Base-by-base conservation (phyloP, 2,113 vertebrate species). In the Malurus alboscapulatus region DNA sequence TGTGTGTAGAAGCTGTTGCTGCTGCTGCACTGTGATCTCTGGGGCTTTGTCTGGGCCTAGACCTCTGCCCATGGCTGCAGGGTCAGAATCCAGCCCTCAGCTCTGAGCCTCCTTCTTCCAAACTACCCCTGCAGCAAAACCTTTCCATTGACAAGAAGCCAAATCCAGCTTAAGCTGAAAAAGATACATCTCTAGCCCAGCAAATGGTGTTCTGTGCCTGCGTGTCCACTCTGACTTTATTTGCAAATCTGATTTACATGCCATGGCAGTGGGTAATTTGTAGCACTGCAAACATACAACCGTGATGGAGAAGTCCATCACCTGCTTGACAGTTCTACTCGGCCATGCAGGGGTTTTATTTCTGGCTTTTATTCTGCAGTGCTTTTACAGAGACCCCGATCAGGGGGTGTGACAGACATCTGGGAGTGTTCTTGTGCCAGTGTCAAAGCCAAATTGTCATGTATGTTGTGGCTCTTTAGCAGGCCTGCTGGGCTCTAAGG, bases 161-260 rank as follows among this genome's bases (percentile, higher is more conserved):
- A 93, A 94, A 93, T 86, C 76, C 88, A 76, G 51, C 58, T 80
- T 80, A 72, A 73, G 85, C 58, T 81, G 79, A 62, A 69, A 88
- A 88, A 55, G 79, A 68, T 66, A 9, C 29, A 61, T 54, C 75
- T 67, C 63, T 27, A 20, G 30, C 42, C 4, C 26, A 73, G 78
- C 74, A 75, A 87, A 73, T 21, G 53, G 44, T 32, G 13, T 16
- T 55, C 59, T 44, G 53, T 78, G 61, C 51, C 38, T 36, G 5
- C 36, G n/a, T 47, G 40, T 19, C 59, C 47, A 2, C 36, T 69
- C 47, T 20, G 71, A 44, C 14, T 69, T 75, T 24, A 69, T 86
- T 80, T 88, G 65, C 47, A 94, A 68, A 92, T 69, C 85, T 77
- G 83, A 67, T 63, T 75, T 78, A 29, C 61, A 45, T 34, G 32